A percentile compares a stretch with the other conserved stretches of the same genome.
Evolutionary conservation across 2,797 vertebrate genomes (phyloP).

Genomic region (Gobio occitaniae): DNA sequence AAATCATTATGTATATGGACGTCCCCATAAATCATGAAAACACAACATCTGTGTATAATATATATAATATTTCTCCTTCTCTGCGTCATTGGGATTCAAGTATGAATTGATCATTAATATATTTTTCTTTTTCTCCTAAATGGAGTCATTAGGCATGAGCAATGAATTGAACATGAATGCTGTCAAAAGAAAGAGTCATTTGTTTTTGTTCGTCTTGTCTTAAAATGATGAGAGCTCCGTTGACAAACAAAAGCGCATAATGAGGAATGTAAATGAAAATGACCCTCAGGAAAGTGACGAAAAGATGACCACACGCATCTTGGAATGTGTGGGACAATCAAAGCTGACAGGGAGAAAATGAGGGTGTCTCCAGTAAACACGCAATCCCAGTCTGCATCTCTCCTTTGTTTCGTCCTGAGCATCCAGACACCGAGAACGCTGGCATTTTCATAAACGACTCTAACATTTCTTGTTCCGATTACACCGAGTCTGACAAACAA

Average conservation of each 20-base stretch:
- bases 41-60: no score
- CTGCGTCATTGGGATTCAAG: not conserved
- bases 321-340: conserved; percentile 71
- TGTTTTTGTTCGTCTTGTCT: conserved; percentile 53
- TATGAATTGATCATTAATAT: not conserved
- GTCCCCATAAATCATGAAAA: no score
- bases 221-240: conserved; percentile 67
- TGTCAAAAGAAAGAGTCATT: conserved; percentile 14
- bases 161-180: conserved; percentile 10
- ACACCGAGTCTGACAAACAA: conserved; percentile 19
- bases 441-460: conserved; percentile 12
- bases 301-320: conserved; percentile 66
- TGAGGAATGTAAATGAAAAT: conserved; percentile 74
- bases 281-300: conserved; percentile 68
- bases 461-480: conserved; percentile 18
- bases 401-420: conserved; percentile 4
- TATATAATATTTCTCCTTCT: no score
- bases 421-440: not conserved
- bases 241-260: conserved; percentile 69
- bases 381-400: conserved; percentile 12
- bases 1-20: no score
- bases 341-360: conserved; percentile 78
- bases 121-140: not conserved
- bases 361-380: conserved; percentile 49
- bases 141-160: conserved; percentile 1